Base-by-base conservation (phyloP, 2,797 vertebrate species). In the Botia almorhae region DNA sequence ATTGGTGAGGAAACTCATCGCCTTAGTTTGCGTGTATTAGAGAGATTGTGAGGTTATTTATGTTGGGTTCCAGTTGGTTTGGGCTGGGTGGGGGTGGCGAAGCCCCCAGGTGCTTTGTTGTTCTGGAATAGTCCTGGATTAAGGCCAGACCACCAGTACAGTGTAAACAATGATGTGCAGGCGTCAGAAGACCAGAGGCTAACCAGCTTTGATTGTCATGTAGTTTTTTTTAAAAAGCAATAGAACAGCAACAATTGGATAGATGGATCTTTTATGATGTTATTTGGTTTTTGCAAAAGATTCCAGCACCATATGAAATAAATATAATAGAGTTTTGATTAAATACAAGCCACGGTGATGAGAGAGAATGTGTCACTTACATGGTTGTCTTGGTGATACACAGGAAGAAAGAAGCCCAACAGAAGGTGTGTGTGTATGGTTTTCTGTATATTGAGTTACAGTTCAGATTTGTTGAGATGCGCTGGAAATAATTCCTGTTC, bases 91-190 rank as follows among this genome's bases (percentile, higher is more conserved):
- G 23, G 64, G 29, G 36, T 61, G 43, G 74, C 53, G 71, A 73
- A 78, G 65, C 69, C 75, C 68, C 64, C 0, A 4, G 55, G 48
- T 6, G 1, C 85, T 88, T 87, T 85, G 83, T 81, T 80, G 70
- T 89, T 89, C 87, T 89, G 89, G 93, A 94, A 91, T 51, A 46
- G 80, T 89, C 88, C 87, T 84, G 86, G 87, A 87, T 69, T 75
- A 81, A 84, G 82, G 88, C 87, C 87, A 85, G 83, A 73, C 78
- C 70, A 82, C 63, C 65, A 86, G 65, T 85, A 91, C 76, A 92
- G 90, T 90, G 89, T 85, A 84, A 82, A 61, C 77, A 58, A 71
- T 87, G 86, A 87, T 81, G 46, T 64, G 71, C 53, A 55, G 14
- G 73, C 77, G 79, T 71, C 33, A 69, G 78, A 77, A 46, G 64